Evolutionary conservation across 2,113 vertebrate genomes (phyloP).

Genomic region (Nothocercus julius): DNA sequence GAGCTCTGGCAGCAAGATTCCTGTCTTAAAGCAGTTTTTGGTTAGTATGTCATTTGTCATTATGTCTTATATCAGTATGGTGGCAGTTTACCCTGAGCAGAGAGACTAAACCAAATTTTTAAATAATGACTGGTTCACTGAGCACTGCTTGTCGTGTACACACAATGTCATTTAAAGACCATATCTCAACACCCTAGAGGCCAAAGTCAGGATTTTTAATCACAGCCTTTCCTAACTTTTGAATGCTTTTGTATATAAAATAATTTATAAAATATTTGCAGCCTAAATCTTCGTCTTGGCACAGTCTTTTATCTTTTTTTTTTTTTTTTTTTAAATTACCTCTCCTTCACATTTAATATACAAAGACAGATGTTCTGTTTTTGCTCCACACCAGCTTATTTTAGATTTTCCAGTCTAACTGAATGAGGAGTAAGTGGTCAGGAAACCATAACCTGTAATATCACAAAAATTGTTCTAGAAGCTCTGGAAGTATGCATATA

Average conservation of each 20-base stretch:
- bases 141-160: rapidly evolving
- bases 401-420: neutral
- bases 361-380: neutral
- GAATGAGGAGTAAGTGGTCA: neutral
- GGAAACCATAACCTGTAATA: neutral
- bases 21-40: neutral
- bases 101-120: neutral
- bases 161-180: rapidly evolving
- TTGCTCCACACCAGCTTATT: neutral
- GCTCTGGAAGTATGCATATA: rapidly evolving
- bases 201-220: neutral
- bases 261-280: neutral
- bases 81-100: neutral
- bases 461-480: neutral
- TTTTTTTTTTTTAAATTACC: neutral
- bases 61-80: neutral
- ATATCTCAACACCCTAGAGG: neutral
- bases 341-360: neutral
- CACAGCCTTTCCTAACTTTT: neutral
- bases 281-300: neutral
- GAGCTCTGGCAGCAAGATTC: neutral
- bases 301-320: neutral
- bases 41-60: neutral
- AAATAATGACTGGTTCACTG: neutral
- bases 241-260: neutral